Evolutionary conservation across 2,888 invertebrate species (phyloP), one percentile per base, ranked within the genome.

Genomic region (Trisateles emortualis): DNA sequence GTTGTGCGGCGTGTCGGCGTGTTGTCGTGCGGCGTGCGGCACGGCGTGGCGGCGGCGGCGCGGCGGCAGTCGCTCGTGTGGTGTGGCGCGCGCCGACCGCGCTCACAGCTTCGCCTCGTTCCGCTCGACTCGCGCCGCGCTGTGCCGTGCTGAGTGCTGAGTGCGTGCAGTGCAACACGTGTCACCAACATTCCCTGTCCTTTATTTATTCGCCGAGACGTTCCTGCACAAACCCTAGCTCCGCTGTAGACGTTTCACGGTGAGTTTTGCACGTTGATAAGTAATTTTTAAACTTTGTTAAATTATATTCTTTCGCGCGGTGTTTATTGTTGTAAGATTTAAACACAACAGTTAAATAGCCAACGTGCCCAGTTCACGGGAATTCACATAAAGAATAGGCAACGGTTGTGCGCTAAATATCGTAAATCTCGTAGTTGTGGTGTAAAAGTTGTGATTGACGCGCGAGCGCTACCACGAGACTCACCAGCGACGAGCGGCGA

Each of bases 301-400:
- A 22, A n/a, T 45, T 17, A 11, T 17, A 11, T 42, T 43, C 41
- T 26, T 40, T 10, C 30, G 30, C 33, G 19, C 30, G 29, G 10
- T 39, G 45, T 45, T 45, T 35, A 43, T n/a, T 33, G 6, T 13
- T 36, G 24, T 36, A 22, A 52, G 38, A 30, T 45, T 41, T 35
- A 39, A 42, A 42, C 35, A 19, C 16, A 16, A 38, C 42, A 47
- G 38, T 52, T 44, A 50, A 41, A 33, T 39, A 55, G 17, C 63
- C 42, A n/a, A 50, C 35, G 43, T 8, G 24, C 42, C 36, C 42
- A 30, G 29, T 52, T 50, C 42, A 47, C 52, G 49, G 47, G 63
- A 61, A 70, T 47, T 61, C 54, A 29, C 63, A 56, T 66, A 40
- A 70, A 71, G 62, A 50, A 67, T 52, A 67, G 54, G 30, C 47